Conservation (phyloP, 2,888 invertebrate species). For the Drosophila parthenogenetica region DNA sequence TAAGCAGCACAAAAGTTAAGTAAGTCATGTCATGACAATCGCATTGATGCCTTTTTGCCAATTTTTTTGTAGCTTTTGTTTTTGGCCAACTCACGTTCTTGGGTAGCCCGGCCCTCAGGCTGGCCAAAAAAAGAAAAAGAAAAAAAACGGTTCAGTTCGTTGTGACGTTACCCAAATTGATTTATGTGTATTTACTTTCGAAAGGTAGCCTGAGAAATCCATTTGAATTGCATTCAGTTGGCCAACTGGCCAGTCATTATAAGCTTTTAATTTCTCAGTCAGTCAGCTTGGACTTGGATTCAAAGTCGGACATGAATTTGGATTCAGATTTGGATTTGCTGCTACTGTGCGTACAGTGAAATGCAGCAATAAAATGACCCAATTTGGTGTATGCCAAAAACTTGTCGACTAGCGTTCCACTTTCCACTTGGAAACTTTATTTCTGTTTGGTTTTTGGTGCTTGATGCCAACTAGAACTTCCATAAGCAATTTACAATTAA, state of each 20-base stretch:
- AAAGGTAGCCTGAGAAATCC: constrained; percentile 38
- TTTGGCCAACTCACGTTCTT: constrained; percentile 63
- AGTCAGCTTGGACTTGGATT: background rate
- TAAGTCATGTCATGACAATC: constrained; percentile 79
- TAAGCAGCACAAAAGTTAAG: constrained; percentile 73
- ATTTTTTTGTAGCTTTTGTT: constrained; percentile 26
- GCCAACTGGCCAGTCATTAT: constrained; percentile 57
- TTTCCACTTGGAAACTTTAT: constrained; percentile 47
- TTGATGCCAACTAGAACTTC: constrained; percentile 66
- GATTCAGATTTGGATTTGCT: constrained; percentile 11
- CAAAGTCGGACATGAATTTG: background rate
- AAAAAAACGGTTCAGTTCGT: constrained; percentile 33
- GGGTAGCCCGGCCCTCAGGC: constrained; percentile 58
- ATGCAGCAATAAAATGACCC: constrained; percentile 61
- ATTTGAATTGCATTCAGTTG: constrained; percentile 32
- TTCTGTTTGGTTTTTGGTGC: constrained; percentile 5
- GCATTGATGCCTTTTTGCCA: constrained; percentile 55
- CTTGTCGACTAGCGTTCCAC: constrained; percentile 71
- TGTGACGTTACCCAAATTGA: constrained; percentile 49
- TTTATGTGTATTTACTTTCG: constrained; percentile 70
- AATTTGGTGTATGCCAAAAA: constrained; percentile 59
- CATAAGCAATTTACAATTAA: constrained; percentile 53
- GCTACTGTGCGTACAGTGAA: constrained; percentile 73
- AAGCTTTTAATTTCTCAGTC: constrained; percentile 46
- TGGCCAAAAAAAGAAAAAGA: background rate